Evolutionary conservation across 2,113 vertebrate genomes (phyloP).

Genomic region (Pyrgilauda ruficollis): DNA sequence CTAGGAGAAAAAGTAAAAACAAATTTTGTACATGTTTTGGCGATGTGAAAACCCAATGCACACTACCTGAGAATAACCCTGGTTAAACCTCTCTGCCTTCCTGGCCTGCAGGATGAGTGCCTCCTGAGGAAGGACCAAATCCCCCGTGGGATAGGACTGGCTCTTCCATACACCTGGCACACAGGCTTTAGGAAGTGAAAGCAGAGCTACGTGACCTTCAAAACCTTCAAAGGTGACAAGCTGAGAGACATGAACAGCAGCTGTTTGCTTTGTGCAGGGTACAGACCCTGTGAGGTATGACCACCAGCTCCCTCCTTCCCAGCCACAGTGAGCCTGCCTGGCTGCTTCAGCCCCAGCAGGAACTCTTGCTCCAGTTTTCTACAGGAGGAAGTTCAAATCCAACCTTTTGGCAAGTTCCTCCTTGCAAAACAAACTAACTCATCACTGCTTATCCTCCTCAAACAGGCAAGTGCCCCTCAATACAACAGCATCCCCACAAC

Average conservation of each 20-base stretch:
- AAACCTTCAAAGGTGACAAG: not conserved
- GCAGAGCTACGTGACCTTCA: not conserved
- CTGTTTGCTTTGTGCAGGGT: not conserved
- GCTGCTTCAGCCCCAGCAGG: not conserved
- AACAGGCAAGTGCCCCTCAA: not conserved
- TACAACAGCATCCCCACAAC: rapidly evolving
- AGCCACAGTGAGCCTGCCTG: not conserved
- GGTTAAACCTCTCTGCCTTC: not conserved
- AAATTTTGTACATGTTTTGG: not conserved
- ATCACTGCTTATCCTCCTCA: not conserved
- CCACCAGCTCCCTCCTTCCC: not conserved
- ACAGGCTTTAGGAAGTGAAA: not conserved
- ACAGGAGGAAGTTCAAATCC: not conserved
- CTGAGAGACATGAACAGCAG: not conserved
- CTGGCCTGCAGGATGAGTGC: not conserved
- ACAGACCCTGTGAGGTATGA: not conserved
- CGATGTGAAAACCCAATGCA: not conserved
- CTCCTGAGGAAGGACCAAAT: not conserved
- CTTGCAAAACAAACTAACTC: not conserved
- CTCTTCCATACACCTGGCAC: not conserved
- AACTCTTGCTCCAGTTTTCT: not conserved
- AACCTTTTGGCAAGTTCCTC: not conserved
- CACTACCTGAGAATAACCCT: not conserved
- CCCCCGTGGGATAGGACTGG: not conserved
- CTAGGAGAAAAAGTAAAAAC: not conserved